Evolutionary conservation across 1,140 invertebrate genomes (phyloP).

Genomic region (Sitobion miscanthi): DNA sequence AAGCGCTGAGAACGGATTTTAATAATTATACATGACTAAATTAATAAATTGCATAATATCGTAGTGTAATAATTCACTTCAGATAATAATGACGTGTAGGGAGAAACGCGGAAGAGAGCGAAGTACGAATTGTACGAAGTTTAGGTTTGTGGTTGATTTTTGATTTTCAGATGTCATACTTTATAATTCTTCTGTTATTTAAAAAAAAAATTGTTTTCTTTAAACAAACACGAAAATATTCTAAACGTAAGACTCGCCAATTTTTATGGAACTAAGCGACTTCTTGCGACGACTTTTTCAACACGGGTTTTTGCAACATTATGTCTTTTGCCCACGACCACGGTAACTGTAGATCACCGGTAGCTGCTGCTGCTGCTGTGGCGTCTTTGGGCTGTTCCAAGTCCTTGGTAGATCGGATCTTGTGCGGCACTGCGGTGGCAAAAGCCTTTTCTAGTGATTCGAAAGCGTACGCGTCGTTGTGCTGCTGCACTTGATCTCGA

Average conservation of each 20-base stretch:
- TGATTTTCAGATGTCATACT: not conserved
- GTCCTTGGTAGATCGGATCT: slow-evolving; percentile 56
- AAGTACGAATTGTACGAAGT: not conserved
- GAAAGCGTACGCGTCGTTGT: slow-evolving; percentile 61
- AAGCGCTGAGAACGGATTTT: not conserved
- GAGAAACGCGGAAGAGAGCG: not conserved
- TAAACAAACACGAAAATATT: no score
- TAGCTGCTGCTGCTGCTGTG: no score
- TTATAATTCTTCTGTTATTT: not conserved
- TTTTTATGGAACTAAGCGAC: not conserved
- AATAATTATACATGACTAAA: not conserved
- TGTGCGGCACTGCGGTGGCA: slow-evolving; percentile 26
- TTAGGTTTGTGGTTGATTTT: not conserved
- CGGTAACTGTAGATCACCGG: slow-evolving; percentile 53
- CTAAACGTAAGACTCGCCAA: not conserved
- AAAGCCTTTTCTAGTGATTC: slow-evolving; percentile 51
- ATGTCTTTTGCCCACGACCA: slow-evolving; percentile 61
- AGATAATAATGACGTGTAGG: not conserved
- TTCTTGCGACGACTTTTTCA: slow-evolving; percentile 59
- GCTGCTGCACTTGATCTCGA: slow-evolving; percentile 61
- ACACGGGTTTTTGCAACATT: slow-evolving; percentile 61
- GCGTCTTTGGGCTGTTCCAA: slow-evolving; percentile 36
- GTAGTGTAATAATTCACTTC: not conserved
- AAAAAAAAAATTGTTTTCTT: not conserved
- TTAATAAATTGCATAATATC: not conserved